Evolutionary conservation across 2,888 invertebrate species (phyloP), one percentile per base, ranked within the genome.

Genomic region (Ethmia dodecea): DNA sequence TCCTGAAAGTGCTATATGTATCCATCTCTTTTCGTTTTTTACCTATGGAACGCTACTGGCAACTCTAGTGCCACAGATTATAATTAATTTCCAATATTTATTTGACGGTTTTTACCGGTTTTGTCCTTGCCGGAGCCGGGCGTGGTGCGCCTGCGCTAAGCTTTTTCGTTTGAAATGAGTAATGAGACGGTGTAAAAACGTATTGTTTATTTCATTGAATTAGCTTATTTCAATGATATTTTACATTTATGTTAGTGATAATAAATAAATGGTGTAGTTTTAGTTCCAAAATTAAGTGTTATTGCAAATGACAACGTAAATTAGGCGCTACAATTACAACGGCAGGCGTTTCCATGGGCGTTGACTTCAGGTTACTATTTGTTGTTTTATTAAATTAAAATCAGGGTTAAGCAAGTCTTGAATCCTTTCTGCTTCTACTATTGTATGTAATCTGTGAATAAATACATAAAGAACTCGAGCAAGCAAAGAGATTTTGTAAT

Each of bases 81-180:
- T 25, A 24, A 26, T 9, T 12, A 28, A 24, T 13, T 15, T n/a
- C n/a, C n/a, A n/a, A n/a, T n/a, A n/a, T n/a, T n/a, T n/a, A n/a
- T n/a, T 3, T 33, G 14, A 27, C 56, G 55, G 44, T 52, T 45
- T 11, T 31, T 50, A 52, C 45, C 66, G 64, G 53, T 62, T 58
- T 51, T 60, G 45, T 27, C 40, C 38, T 35, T 42, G 42, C 33
- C 55, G 52, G 54, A 56, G 61, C 71, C 83, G 83, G 83, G 83
- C 83, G 83, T 84, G 83, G 83, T 81, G 73, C 76, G 81, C 59
- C 69, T 84, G 81, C 80, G 83, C 79, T 67, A 74, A 63, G 53
- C 18, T 61, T 72, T 66, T 60, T 54, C 62, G 60, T 68, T 69
- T 71, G 74, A 74, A 75, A 68, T 78, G 69, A 72, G 66, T 69